phyloP scores from a whole-genome alignment of 2,888 invertebrate genomes.

The Agonopterix heracliana region DNA sequence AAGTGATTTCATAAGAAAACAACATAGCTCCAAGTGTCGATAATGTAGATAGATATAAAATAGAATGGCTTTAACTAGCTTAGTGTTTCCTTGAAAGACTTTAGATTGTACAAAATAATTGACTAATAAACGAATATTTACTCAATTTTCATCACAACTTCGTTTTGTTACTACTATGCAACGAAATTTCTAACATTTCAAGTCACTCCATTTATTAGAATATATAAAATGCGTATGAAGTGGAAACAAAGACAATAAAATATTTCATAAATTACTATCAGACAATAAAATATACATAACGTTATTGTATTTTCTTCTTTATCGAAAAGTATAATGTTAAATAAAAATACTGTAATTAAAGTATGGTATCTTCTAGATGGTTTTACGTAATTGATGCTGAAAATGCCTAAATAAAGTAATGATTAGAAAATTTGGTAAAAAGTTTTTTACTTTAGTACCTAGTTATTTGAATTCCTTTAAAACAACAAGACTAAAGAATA shows the following conservation, averaged over 20 bases:
- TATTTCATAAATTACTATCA: slow-evolving; percentile 11
- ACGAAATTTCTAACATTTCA: slow-evolving; percentile 3
- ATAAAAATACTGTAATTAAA: background rate
- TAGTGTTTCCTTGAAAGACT: slow-evolving; percentile 67
- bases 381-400: slow-evolving; percentile 28
- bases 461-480: too few relatives aligned
- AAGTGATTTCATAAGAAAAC: background rate
- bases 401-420: slow-evolving; percentile 52
- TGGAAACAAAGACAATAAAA: slow-evolving; percentile 11
- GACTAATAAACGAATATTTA: slow-evolving; percentile 22
- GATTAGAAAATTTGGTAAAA: slow-evolving; percentile 44
- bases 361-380: slow-evolving; percentile 15
- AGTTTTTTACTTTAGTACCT: slow-evolving; percentile 9
- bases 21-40: slow-evolving; percentile 12
- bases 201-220: background rate
- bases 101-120: slow-evolving; percentile 60
- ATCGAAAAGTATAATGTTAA: slow-evolving; percentile 8
- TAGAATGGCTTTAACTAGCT: slow-evolving; percentile 73
- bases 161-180: slow-evolving; percentile 1
- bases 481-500: too few relatives aligned
- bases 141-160: slow-evolving; percentile 13
- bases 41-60: slow-evolving; percentile 42
- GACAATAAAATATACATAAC: slow-evolving; percentile 9
- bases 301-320: slow-evolving; percentile 3
- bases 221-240: slow-evolving; percentile 1